phyloP scores from a whole-genome alignment of 2,113 vertebrate genomes.

The Catagonus wagneri region DNA sequence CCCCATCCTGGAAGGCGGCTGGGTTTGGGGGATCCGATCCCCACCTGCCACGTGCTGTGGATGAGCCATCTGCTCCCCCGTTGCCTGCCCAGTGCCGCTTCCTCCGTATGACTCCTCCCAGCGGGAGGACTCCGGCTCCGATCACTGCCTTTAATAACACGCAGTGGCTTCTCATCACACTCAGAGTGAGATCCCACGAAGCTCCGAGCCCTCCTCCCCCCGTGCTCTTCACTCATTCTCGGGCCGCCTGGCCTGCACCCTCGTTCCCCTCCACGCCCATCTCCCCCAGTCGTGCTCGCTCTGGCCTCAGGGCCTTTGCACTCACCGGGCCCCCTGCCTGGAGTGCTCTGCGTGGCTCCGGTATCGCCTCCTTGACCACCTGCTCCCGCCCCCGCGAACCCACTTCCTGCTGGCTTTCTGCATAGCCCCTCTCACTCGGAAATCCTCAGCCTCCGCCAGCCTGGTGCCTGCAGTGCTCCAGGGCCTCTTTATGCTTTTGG shows the following conservation, averaged over 20 bases:
- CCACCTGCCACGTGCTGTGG: too few relatives aligned
- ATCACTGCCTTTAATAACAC: not conserved
- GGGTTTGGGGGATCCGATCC: not conserved
- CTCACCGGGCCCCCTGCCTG: not conserved
- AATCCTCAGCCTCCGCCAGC: not conserved
- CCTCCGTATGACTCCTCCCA: not conserved
- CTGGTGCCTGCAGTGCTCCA: not conserved
- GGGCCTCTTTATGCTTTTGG: not conserved
- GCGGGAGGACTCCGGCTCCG: not conserved
- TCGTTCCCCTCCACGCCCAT: not conserved
- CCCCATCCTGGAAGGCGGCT: not conserved
- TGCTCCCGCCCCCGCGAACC: rapidly evolving
- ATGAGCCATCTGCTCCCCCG: not conserved
- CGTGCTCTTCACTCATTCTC: not conserved
- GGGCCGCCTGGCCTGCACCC: not conserved
- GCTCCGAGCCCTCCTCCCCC: not conserved
- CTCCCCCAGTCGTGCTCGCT: not conserved
- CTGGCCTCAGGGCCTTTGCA: not conserved
- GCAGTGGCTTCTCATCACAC: not conserved
- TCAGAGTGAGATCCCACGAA: not conserved
- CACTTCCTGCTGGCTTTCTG: not conserved
- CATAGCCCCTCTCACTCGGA: not conserved
- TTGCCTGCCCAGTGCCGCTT: not conserved
- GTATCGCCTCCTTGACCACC: not conserved
- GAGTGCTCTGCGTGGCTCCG: not conserved